Base-by-base conservation (phyloP, 1,140 invertebrate genomes). In the Brevipalpus yothersi region DNA sequence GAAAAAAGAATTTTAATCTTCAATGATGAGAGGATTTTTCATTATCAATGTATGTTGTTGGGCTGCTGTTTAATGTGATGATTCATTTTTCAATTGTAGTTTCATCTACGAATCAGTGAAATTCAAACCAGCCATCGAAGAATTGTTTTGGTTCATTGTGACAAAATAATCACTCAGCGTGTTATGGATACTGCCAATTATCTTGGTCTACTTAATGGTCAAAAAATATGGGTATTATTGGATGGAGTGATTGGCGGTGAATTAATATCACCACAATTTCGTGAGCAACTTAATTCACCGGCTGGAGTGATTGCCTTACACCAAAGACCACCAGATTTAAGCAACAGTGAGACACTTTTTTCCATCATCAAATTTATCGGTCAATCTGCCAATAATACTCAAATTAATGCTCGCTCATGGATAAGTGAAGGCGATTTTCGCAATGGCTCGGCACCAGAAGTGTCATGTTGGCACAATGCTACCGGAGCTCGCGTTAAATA, bases 161-260 rank as follows among this genome's bases (percentile, higher is more conserved):
- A 63, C 55, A 19, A 43, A 23, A 23, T 49, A 19, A 63, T 57
- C 13, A 63, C 51, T 10, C 19, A 55, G 41, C 45, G 61, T 10
- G 57, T 63, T 8, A 57, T 63, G 8, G 39, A 63, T 19, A 61
- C 51, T 17, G 62, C 53, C 43, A 49, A 19, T 40, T 41, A 41
- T 23, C 41, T 63, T 13, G 61, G 51, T 56, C 53, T 63, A 12
- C 53, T 63, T 13, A 51, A 63, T 11, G 63, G 63, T 19, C 23
- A 60, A 17, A 63, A 63, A 55, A 63, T 63, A n/a, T 63, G 63
- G 63, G 57, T 63, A 23, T 23, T 63, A 41, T 39, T 63, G 21
- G 63, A 63, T 47, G 63, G 63, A 5, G 19, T 59, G 2, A 31
- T 63, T 7, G 62, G 58, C 4, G 21, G 39, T 42, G 60, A 60